Base-by-base conservation (phyloP, 2,888 invertebrate species). In the Cremastinae sp. region DNA sequence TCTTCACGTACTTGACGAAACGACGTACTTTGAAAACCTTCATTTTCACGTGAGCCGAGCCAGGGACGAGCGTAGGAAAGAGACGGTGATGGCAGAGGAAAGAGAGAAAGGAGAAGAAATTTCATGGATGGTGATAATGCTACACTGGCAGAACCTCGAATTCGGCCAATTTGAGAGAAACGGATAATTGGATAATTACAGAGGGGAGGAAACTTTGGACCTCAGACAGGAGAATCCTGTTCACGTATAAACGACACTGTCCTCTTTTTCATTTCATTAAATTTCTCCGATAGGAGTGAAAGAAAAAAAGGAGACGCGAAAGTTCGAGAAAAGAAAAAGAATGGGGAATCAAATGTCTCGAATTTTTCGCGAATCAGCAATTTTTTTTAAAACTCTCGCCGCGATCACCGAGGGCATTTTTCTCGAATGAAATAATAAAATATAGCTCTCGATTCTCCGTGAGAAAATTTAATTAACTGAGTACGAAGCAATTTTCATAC, bases 101-200 rank as follows among this genome's bases (percentile, higher is more conserved):
- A 28, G 28, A n/a, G 35, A 47, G 56, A 2, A 18, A 47, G n/a
- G 45, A 45, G 35, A 10, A 43, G 47, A 14, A 59, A 22, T 49
- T 9, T 49, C 7, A 56, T 22, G 43, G 65, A 65, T 12, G 53
- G 16, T 39, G 53, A 22, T 64, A n/a, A 22, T 41, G 20, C 41
- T 28, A 49, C 35, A 43, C 22, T 14, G 10, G 35, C 58, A 22
- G 49, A 56, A 58, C 49, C 74, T 68, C 56, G 37, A 64, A 64
- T 51, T 59, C 69, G 51, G 56, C 55, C 61, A 75, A 71, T 71
- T 71, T 55, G 61, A 55, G 61, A 75, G 66, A 71, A 71, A 66
- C 66, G 75, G 71, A 62, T 75, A 75, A 75, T 75, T 75, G 75
- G 71, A 75, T 75, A 75, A 70, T 74, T 66, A 71, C 56, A 71